Conservation (phyloP, 2,888 invertebrate species). For the Pristionchus arcanus region DNA sequence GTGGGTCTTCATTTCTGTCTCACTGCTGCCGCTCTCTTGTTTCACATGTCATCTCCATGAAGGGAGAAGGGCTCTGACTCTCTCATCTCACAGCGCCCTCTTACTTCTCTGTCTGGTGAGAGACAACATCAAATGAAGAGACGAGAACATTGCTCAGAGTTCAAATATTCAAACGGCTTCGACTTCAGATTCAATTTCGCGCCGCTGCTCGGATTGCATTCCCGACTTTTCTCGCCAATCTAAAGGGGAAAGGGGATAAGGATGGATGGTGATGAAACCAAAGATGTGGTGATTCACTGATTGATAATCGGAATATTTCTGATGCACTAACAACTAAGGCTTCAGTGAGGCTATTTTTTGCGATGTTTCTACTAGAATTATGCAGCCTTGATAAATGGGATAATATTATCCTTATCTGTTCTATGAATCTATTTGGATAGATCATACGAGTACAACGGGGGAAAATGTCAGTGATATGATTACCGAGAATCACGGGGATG, state of each 20-base stretch:
- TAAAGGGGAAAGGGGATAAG: neutral
- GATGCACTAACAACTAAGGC: no score
- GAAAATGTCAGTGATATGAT: neutral
- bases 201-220: neutral
- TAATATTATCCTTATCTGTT: no score
- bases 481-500: neutral
- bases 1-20: neutral
- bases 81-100: neutral
- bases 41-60: neutral
- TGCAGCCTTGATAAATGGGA: no score
- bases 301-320: neutral
- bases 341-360: no score
- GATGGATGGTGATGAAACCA: neutral
- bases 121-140: neutral
- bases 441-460: no score
- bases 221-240: constrained; percentile 34
- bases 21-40: neutral
- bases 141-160: neutral
- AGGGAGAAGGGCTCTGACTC: neutral
- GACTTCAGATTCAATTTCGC: constrained; percentile 6
- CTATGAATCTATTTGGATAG: no score
- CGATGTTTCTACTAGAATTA: no score
- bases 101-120: neutral
- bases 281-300: neutral
- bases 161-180: constrained; percentile 20